phyloP scores from a whole-genome alignment of 1,140 invertebrate genomes.

The Drosophila nigromelanica region DNA sequence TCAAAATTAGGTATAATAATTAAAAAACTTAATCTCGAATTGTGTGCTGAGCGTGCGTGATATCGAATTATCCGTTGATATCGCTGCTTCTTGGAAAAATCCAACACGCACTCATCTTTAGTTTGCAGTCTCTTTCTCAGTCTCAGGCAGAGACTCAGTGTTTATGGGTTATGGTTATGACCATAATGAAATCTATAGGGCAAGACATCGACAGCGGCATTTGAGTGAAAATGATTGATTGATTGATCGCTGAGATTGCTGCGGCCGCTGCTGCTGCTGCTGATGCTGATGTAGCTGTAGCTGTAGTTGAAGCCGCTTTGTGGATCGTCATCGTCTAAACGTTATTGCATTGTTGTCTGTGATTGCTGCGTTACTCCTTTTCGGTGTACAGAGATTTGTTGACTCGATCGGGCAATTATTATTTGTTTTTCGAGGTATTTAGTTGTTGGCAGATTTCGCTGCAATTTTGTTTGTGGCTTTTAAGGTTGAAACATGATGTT shows the following conservation, averaged over 20 bases:
- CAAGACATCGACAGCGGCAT: constrained; percentile 64
- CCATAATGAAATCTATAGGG: constrained; percentile 74
- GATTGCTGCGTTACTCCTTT: constrained; percentile 72
- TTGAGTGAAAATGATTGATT: constrained; percentile 81
- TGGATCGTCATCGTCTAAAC: constrained; percentile 43
- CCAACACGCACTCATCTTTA: no score
- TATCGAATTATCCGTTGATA: no score
- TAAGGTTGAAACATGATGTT: constrained; percentile 54
- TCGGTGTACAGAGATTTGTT: constrained; percentile 72
- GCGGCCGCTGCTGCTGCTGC: constrained; percentile 35
- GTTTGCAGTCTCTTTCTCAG: not conserved
- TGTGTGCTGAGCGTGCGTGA: no score
- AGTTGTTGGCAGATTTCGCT: constrained; percentile 66
- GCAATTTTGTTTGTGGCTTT: constrained; percentile 69
- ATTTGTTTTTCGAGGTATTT: constrained; percentile 53
- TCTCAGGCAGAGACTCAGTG: constrained; percentile 26
- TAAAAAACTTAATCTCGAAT: no score
- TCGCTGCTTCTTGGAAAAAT: no score
- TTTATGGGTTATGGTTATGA: constrained; percentile 75
- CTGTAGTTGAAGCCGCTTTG: constrained; percentile 18
- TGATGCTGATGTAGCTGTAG: constrained; percentile 28
- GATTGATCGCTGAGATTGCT: constrained; percentile 62
- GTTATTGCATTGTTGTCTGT: constrained; percentile 36
- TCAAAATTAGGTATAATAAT: no score
- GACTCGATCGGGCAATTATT: constrained; percentile 70